Conservation (phyloP, 2,888 invertebrate species). For the Colostygia pectinataria region DNA sequence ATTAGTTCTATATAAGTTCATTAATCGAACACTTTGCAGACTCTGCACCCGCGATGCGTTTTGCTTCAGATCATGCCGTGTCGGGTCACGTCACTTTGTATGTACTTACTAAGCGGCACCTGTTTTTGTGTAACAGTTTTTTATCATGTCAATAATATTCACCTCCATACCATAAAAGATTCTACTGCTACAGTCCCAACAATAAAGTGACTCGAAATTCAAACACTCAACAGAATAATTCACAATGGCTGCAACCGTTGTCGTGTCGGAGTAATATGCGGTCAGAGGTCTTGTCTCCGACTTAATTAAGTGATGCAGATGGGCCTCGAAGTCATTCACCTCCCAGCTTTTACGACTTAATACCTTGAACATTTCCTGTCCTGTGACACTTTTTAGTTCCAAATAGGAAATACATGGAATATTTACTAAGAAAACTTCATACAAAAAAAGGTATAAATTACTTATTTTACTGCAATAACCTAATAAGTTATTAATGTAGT, state of each 20-base stretch:
- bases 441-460: neutral
- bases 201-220: neutral
- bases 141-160: no score
- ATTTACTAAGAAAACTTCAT: neutral
- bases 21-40: no score
- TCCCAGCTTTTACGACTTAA: neutral
- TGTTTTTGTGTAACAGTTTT: no score
- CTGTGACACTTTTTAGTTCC: no score
- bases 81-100: no score
- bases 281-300: conserved; percentile 10
- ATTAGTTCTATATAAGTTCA: no score
- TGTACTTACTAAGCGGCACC: no score
- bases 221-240: neutral
- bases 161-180: no score
- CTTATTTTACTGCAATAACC: conserved; percentile 28
- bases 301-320: conserved; percentile 17
- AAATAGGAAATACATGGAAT: neutral
- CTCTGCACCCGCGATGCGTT: no score
- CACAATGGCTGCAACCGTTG: conserved; percentile 34
- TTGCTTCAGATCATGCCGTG: no score
- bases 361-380: no score
- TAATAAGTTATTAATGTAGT: conserved; percentile 15
- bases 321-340: conserved; percentile 4
- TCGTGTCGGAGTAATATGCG: conserved; percentile 34
- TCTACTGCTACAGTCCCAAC: neutral